Percentiles rank a stretch among this genome's conserved stretches.
Conservation (phyloP, 2,113 vertebrate species). For the Tursiops truncatus region DNA sequence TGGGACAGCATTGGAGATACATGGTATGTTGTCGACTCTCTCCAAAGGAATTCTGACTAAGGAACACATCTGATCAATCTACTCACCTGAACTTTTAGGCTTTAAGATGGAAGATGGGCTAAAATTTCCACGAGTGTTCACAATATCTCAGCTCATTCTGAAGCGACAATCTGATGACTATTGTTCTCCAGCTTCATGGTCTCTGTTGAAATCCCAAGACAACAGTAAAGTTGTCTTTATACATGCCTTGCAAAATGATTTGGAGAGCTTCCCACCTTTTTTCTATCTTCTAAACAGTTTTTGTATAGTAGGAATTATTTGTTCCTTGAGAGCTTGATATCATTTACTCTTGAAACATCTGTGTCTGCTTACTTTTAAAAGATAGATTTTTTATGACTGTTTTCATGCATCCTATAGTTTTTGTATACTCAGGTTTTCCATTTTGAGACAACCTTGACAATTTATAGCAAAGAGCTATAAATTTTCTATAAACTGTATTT, state of each 20-base stretch:
- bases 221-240: background rate
- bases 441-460: background rate
- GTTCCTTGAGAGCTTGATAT: background rate
- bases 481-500: background rate
- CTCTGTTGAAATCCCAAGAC: background rate
- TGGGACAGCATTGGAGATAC: accelerated
- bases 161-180: accelerated
- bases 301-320: conserved; percentile 36
- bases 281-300: conserved; percentile 14
- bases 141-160: background rate
- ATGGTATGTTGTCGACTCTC: background rate
- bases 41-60: background rate
- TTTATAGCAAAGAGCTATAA: background rate
- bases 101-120: background rate
- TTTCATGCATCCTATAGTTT: background rate
- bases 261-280: background rate
- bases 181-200: background rate
- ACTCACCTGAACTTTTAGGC: background rate
- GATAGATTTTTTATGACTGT: background rate
- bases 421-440: background rate
- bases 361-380: conserved; percentile 9
- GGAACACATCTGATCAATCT: background rate
- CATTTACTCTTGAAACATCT: conserved; percentile 26
- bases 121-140: background rate
- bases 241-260: background rate